Base-by-base conservation (phyloP, 2,113 vertebrate genomes). In the Mustela lutreola region DNA sequence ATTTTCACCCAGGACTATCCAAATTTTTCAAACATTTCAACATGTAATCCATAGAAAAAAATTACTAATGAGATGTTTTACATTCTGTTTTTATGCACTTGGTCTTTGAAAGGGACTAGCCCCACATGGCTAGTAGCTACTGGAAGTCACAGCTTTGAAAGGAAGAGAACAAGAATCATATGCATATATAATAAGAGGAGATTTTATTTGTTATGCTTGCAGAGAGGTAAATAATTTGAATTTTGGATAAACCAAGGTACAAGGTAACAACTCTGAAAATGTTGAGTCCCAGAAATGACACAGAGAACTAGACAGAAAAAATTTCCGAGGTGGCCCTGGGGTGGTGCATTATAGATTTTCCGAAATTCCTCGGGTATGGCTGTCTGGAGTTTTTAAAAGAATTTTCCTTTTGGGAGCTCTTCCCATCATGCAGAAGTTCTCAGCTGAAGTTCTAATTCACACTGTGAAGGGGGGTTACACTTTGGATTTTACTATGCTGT, bases 1-100 rank as follows among this genome's bases (percentile, higher is more conserved):
- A 39, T 93, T 81, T 82, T 62, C 45, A 70, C 26, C 42, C 2
- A 33, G 0, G 83, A 45, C 75, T 76, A 53, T 26, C 3, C 48
- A 81, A 80, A 42, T 50, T 22, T 87, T 50, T 86, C 48, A 81
- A 86, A 42, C n/a, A 28, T 87, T 60, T 86, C 36, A 87, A 60
- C 3, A 4, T 94, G 11, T 42, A 60, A 70, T 82, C 39, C 65
- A 7, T 39, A 62, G 19, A 33, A 21, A 89, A 73, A 79, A 70
- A 45, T 28, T 62, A n/a, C 10, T 18, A 12, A 12, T 15, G 50
- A 56, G 53, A 8, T 28, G 24, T 18, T 70, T 83, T 39, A 4
- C 28, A 33, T 86, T 93, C 73, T 67, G 45, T 3, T 85, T 89
- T 70, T 78, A 31, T 26, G 39, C 19, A 26, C 22, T 42, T 4